Evolutionary conservation across 2,888 invertebrate species (phyloP), one percentile per base, ranked within the genome.

Genomic region (Scrobipalpa atriplicella): DNA sequence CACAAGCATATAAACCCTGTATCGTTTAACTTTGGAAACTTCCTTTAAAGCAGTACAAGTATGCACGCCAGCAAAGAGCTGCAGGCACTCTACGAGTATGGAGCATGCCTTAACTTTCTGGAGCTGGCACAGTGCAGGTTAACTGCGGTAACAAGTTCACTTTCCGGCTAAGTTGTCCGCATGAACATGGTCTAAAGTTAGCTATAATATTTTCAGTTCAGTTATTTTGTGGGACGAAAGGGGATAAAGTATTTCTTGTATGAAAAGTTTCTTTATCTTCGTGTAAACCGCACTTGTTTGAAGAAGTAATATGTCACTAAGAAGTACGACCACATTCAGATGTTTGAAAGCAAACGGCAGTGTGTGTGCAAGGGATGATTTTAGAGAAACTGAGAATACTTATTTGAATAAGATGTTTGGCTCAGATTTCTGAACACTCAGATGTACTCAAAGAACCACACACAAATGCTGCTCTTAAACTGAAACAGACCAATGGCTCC

Each of bases 111-210:
- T 58, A 58, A 38, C 58, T 58, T 38, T 9, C 58, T 16, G 47
- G 47, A 47, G 16, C 47, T 16, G 47, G 47, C 47, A 16, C 47
- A 43, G 13, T 58, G 58, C 58, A 10, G 38, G 58, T 38, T 58
- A 38, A 58, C 16, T 58, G 58, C 58, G 58, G 58, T 21, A 21
- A 38, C 16, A 36, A 58, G 58, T 58, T 58, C 36, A 38, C 38
- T 36, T 38, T 38, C 58, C 58, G 16, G 38, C 58, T n/a, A 38
- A 58, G 58, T 58, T 38, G 29, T n/a, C 16, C n/a, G 16, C 38
- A 58, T 16, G 58, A 16, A 58, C 58, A 58, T 38, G 58, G n/a
- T n/a, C 16, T 38, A n/a, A 58, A 58, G 58, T 58, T 58, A 29
- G 58, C 10, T 29, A 29, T 21, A 11, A 58, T 16, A n/a, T 29